These are phyloP conservation scores for Lepisosteus osseus DNA, from an alignment of 2,113 vertebrate genomes.

Conservation along the genomic window DNA sequence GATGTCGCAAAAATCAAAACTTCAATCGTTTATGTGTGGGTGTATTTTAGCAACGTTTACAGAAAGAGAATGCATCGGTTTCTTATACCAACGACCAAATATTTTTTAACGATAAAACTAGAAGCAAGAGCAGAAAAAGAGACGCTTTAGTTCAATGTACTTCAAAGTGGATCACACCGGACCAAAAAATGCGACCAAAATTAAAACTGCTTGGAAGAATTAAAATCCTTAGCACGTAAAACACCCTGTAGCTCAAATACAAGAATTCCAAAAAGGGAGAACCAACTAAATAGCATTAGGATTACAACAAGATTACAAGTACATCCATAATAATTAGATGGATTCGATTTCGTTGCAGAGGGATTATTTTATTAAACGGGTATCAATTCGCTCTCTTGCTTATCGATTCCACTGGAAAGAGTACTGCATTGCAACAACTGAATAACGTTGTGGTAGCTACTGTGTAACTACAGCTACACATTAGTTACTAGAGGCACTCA, in stretches of 20 bases:
- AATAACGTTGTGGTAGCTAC: neutral
- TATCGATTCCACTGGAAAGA: slow-evolving; percentile 16
- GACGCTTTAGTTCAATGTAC: too few relatives aligned
- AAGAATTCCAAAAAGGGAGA: slow-evolving; percentile 1
- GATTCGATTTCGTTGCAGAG: neutral
- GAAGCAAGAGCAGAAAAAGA: too few relatives aligned
- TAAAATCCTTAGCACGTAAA: slow-evolving; percentile 25
- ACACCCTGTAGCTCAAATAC: slow-evolving; percentile 8
- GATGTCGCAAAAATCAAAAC: too few relatives aligned
- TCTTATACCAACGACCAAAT: too few relatives aligned
- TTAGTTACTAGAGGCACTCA: too few relatives aligned
- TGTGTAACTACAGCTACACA: neutral
- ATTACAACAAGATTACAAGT: slow-evolving; percentile 1
- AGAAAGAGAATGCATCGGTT: too few relatives aligned
- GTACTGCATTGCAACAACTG: slow-evolving; percentile 32
- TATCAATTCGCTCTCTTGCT: slow-evolving; percentile 8
- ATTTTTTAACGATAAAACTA: too few relatives aligned
- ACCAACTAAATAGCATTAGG: slow-evolving; percentile 2
- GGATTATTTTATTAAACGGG: slow-evolving; percentile 1
- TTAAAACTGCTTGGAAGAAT: slow-evolving; percentile 9
- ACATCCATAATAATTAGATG: slow-evolving; percentile 3
- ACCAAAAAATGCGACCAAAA: too few relatives aligned
- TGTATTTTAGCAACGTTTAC: too few relatives aligned
- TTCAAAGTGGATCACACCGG: too few relatives aligned
- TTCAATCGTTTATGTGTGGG: too few relatives aligned